These are phyloP conservation scores for Caenorhabditis sp. DNA, from an alignment of 2,888 invertebrate species.

Conservation along the genomic window DNA sequence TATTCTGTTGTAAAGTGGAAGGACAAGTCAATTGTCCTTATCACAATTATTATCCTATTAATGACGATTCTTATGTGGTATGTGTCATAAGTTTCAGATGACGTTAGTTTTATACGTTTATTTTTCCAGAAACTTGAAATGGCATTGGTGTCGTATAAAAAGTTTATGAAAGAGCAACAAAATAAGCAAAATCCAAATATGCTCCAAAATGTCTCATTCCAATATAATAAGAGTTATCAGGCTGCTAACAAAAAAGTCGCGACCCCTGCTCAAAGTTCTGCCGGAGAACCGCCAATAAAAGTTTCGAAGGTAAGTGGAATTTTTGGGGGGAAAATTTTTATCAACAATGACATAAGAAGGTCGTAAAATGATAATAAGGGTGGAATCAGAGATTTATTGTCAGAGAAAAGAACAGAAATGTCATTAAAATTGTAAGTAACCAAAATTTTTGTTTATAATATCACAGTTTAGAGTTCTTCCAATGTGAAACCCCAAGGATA, in stretches of 20 bases:
- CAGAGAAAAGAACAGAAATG: no score
- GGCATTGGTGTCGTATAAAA: constrained; percentile 7
- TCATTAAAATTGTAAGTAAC: no score
- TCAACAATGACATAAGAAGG: no score
- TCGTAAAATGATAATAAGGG: no score
- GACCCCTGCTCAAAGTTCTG: no score
- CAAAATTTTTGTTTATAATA: no score
- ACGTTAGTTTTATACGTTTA: no score
- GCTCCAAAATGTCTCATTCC: background rate
- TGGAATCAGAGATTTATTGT: no score
- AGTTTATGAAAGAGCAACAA: background rate
- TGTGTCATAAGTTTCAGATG: no score
- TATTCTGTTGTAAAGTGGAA: constrained; percentile 31
- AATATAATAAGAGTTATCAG: background rate
- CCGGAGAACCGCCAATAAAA: background rate
- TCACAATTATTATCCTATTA: constrained; percentile 30
- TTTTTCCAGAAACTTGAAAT: constrained; percentile 23
- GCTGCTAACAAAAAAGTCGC: background rate
- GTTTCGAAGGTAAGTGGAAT: background rate
- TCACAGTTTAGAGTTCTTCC: no score
- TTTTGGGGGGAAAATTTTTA: no score
- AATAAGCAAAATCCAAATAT: background rate
- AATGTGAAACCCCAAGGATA: no score
- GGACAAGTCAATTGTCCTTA: constrained; percentile 25
- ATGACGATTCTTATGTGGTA: constrained; percentile 31